Conservation (phyloP, 2,797 vertebrate species). For the Crocidura indochinensis region DNA sequence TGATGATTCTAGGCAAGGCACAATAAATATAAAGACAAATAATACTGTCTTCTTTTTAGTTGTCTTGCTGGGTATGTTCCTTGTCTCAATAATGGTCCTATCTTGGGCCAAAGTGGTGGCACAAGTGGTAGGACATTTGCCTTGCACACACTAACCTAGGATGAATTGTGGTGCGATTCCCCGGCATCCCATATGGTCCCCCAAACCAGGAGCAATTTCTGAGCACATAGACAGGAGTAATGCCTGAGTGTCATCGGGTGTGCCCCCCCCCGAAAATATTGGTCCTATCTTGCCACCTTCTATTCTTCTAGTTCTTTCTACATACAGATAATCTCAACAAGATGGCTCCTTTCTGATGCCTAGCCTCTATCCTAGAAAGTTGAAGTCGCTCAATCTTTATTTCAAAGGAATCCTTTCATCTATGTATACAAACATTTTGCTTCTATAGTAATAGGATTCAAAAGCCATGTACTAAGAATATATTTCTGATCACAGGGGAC, state of each 20-base stretch:
- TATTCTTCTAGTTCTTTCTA: not conserved
- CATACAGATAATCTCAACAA: not conserved
- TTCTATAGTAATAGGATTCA: conserved; percentile 53
- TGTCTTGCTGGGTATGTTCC: not conserved
- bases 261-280: not conserved
- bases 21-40: conserved; percentile 43
- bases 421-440: not conserved
- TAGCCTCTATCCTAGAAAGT: not conserved
- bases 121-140: too few relatives aligned
- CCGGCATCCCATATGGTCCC: too few relatives aligned
- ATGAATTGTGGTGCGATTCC: too few relatives aligned
- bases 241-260: too few relatives aligned
- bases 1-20: not conserved
- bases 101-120: too few relatives aligned
- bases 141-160: too few relatives aligned
- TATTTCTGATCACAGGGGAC: not conserved
- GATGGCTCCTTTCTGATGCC: not conserved
- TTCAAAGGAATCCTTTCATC: not conserved
- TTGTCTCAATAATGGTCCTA: not conserved
- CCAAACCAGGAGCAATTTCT: too few relatives aligned
- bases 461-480: not conserved
- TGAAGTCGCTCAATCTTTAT: not conserved
- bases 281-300: not conserved
- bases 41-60: not conserved
- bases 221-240: too few relatives aligned